These are phyloP conservation scores for Phenganax stokvisi DNA, from an alignment of 92 coral and sea anemone genomes.

Conservation along the genomic window DNA sequence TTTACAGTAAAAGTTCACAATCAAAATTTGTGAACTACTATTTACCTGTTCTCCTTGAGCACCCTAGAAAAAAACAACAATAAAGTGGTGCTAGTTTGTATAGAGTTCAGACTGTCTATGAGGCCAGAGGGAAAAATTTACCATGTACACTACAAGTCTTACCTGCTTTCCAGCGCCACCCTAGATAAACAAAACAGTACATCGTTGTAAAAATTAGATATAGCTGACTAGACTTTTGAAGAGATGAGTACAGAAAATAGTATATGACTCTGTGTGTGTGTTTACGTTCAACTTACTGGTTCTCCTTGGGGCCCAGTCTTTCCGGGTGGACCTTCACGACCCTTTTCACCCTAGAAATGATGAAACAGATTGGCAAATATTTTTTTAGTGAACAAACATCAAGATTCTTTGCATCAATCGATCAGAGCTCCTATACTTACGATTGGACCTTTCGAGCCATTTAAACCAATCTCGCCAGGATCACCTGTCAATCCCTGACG, in stretches of 20 bases:
- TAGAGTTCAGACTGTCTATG: neutral
- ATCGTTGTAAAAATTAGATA: neutral
- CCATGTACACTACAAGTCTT: neutral
- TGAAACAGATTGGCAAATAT: neutral
- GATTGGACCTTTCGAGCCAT: no score
- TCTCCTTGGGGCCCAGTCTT: conserved; percentile 16
- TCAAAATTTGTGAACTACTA: neutral
- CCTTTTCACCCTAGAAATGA: conserved; percentile 20
- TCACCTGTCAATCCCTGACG: no score
- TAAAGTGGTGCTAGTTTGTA: neutral
- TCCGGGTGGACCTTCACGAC: conserved; percentile 19
- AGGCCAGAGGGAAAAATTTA: neutral
- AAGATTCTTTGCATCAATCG: no score
- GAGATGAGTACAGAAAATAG: neutral
- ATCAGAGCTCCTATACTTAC: no score
- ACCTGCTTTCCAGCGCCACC: conserved; percentile 22
- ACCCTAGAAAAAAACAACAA: conserved; percentile 20
- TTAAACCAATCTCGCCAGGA: neutral
- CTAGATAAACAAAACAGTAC: neutral
- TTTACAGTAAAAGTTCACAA: neutral
- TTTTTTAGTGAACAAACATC: no score
- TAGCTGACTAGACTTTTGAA: neutral
- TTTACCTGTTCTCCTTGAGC: conserved; percentile 27
- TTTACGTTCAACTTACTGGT: conserved; percentile 2
- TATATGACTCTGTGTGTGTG: neutral